Conservation (phyloP, 2,113 vertebrate species). For the Austrofundulus limnaeus region DNA sequence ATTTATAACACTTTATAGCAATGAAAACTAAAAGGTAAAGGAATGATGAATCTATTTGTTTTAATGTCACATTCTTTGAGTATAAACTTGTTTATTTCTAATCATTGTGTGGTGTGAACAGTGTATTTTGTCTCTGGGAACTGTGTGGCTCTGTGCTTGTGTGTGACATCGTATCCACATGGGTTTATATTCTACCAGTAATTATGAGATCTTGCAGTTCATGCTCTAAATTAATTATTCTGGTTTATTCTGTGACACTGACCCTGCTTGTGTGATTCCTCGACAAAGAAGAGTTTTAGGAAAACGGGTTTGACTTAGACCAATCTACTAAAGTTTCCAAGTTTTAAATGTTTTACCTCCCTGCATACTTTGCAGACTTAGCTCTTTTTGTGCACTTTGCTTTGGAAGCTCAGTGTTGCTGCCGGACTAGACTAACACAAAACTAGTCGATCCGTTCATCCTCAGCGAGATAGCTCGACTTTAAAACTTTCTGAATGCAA, state of each 20-base stretch:
- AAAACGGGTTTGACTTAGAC: not conserved
- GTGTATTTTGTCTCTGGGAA: not conserved
- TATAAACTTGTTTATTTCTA: too few species aligned
- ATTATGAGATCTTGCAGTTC: not conserved
- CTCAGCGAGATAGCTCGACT: not conserved
- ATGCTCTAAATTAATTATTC: not conserved
- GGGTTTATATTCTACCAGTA: not conserved
- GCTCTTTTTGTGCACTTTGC: slow-evolving; percentile 8
- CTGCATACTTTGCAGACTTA: slow-evolving; percentile 12
- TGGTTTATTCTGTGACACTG: too few species aligned
- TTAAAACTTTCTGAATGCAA: slow-evolving; percentile 15
- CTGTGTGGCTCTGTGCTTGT: not conserved
- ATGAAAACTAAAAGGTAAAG: too few species aligned
- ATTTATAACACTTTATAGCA: too few species aligned
- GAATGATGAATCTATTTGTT: too few species aligned
- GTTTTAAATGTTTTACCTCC: not conserved
- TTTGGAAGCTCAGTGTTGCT: not conserved
- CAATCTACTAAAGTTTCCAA: not conserved
- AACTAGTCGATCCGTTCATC: not conserved
- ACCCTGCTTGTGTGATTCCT: too few species aligned
- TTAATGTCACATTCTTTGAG: too few species aligned
- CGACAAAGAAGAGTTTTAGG: too few species aligned
- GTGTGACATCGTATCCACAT: not conserved
- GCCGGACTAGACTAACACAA: not conserved
- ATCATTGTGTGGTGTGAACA: not conserved